Percentiles rank a stretch among this genome's conserved stretches.
phyloP scores from a whole-genome alignment of 2,888 invertebrate genomes.

The Tipula helvola region DNA sequence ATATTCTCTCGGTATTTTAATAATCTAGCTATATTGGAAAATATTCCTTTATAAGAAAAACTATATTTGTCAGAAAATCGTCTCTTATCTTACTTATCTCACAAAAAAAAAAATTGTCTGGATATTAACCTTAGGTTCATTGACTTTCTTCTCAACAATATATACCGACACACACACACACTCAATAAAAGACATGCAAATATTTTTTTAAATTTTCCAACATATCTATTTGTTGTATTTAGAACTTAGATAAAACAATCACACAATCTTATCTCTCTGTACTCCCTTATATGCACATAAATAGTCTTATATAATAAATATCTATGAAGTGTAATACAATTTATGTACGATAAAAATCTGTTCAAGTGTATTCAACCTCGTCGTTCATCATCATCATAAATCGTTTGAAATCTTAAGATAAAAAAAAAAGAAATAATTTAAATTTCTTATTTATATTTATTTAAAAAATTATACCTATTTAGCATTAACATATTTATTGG shows the following conservation, averaged over 20 bases:
- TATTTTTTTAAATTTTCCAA: background rate
- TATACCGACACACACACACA: background rate
- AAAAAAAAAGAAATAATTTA: background rate
- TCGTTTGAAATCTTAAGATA: background rate
- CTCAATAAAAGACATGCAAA: background rate
- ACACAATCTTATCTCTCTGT: background rate
- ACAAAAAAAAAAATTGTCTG: background rate
- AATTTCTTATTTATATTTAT: background rate
- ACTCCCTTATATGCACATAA: background rate
- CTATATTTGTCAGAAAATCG: background rate
- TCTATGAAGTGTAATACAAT: background rate
- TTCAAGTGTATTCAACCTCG: background rate
- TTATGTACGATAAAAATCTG: background rate
- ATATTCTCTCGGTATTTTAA: too few species aligned
- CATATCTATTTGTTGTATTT: background rate
- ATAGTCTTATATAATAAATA: background rate
- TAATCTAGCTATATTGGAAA: background rate
- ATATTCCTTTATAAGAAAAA: background rate
- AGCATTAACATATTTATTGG: conserved; percentile 4
- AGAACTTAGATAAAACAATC: background rate
- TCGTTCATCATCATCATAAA: background rate
- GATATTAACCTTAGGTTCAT: background rate
- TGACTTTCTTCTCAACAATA: background rate
- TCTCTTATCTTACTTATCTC: background rate
- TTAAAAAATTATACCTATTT: background rate